Evolutionary conservation across 1,140 invertebrate species (phyloP).

Genomic region (Eumeta japonica): DNA sequence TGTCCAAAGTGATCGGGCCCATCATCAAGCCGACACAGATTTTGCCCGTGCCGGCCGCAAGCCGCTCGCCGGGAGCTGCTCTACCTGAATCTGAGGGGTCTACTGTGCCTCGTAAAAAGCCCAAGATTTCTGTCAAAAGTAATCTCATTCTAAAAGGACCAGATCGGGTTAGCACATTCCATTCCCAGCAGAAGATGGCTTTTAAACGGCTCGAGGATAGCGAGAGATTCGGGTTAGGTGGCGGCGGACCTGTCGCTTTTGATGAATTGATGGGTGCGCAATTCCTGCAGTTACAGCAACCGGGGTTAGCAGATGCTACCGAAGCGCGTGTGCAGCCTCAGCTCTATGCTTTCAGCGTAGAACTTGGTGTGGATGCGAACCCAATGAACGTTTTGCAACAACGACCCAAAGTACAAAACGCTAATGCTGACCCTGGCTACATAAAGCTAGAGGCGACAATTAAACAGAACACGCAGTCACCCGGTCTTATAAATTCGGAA

Average conservation of each 20-base stretch:
- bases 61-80: conserved; percentile 40
- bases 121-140: conserved; percentile 56
- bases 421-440: conserved; percentile 34
- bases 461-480: conserved; percentile 49
- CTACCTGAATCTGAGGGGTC: conserved; percentile 29
- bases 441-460: conserved; percentile 47
- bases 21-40: conserved; percentile 49
- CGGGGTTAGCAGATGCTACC: conserved; percentile 24
- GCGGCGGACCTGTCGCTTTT: conserved; percentile 43
- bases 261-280: conserved; percentile 47
- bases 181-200: conserved; percentile 50
- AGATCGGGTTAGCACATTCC: conserved; percentile 48
- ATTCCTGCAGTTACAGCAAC: conserved; percentile 44
- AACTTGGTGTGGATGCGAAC: conserved; percentile 6
- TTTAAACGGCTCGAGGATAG: conserved; percentile 44
- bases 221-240: conserved; percentile 35
- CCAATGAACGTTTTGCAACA: conserved; percentile 34
- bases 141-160: conserved; percentile 53
- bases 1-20: conserved; percentile 38
- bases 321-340: conserved; percentile 28
- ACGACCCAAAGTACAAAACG: conserved; percentile 34
- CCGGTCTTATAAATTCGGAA: conserved; percentile 35
- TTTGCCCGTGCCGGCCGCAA: conserved; percentile 37
- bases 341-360: background rate
- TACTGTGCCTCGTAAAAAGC: conserved; percentile 42